Conservation (phyloP, 2,113 vertebrate genomes). For the Gallinago media region DNA sequence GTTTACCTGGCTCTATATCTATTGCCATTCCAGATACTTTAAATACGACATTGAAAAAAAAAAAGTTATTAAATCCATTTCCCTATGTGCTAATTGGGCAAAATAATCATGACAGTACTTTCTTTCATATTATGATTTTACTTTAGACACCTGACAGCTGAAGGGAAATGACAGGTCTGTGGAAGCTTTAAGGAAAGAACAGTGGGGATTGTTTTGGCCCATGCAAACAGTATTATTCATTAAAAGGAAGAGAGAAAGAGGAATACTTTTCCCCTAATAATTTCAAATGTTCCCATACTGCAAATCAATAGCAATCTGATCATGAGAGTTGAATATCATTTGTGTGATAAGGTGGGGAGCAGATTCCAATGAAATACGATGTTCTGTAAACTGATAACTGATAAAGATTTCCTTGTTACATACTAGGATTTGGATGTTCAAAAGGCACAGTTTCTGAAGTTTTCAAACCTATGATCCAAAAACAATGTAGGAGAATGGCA, state of each 20-base stretch:
- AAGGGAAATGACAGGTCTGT: neutral
- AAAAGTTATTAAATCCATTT: neutral
- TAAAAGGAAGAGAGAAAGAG: neutral
- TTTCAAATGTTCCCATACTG: neutral
- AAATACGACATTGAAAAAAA: neutral
- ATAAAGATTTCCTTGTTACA: neutral
- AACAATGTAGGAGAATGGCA: neutral
- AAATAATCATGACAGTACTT: neutral
- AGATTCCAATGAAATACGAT: neutral
- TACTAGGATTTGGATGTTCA: neutral
- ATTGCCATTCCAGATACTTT: neutral
- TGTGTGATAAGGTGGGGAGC: neutral
- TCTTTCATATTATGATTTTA: neutral
- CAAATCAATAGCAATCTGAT: neutral
- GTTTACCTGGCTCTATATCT: neutral
- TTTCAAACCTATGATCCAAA: neutral
- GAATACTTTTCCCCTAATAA: neutral
- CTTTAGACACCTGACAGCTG: neutral
- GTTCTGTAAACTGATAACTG: neutral
- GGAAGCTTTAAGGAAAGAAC: neutral
- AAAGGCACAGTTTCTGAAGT: neutral
- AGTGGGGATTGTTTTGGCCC: neutral
- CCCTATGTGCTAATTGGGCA: neutral
- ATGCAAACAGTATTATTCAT: neutral
- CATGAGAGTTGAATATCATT: neutral